Evolutionary conservation across 2,113 vertebrate genomes (phyloP).

Genomic region (Tachycineta bicolor): DNA sequence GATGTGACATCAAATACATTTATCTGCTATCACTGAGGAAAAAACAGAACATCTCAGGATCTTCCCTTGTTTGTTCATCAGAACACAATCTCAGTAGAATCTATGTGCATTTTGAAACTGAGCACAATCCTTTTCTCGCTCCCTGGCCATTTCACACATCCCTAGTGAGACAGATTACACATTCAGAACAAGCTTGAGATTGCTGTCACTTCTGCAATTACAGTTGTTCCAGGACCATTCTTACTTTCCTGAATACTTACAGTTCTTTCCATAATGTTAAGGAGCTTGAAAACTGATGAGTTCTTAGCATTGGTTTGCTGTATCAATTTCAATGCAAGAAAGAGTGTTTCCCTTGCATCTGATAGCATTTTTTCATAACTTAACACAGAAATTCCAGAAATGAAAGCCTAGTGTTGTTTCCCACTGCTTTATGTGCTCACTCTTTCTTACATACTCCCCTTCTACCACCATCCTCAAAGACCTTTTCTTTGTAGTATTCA

Average conservation of each 20-base stretch:
- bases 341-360: neutral
- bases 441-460: neutral
- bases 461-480: neutral
- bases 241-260: neutral
- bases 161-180: neutral
- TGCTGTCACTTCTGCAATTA: neutral
- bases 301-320: neutral
- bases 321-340: neutral
- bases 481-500: neutral
- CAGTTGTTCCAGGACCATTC: neutral
- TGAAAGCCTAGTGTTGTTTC: neutral
- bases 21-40: neutral
- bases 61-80: neutral
- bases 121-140: neutral
- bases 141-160: neutral
- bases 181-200: rapidly evolving
- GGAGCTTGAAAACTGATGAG: neutral
- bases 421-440: neutral
- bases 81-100: rapidly evolving
- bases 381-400: neutral
- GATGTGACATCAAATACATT: neutral
- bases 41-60: neutral
- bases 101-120: neutral
- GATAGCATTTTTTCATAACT: neutral
- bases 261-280: neutral